Evolutionary conservation across 2,797 vertebrate genomes (phyloP), one percentile per base, ranked within the genome.

Genomic region (Echeneis naucrates): DNA sequence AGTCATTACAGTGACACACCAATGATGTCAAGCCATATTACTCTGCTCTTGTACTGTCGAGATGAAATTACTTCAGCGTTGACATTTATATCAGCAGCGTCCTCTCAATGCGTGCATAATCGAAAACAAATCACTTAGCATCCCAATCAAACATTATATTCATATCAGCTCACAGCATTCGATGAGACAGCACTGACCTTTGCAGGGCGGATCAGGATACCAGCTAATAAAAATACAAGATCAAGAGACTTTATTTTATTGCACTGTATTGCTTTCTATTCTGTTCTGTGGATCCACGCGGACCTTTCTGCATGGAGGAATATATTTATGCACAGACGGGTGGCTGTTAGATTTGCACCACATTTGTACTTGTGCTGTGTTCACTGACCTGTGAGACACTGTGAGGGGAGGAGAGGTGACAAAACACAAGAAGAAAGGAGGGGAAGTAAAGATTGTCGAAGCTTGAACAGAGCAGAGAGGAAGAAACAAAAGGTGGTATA

Each of bases 181-280:
- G 35, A 63, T 19, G 63, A 27, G 62, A 72, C 71, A 65, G 30
- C 17, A 0, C 16, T 83, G 86, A 87, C 90, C 86, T 91, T 88
- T 87, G 30, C 23, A 19, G 37, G 17, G 27, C 27, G 47, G 33
- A 62, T 64, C 42, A 57, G 56, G 40, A 56, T 57, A 51, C 30
- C 27, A 13, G 52, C 74, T 30, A 37, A 59, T 59, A 37, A 61
- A 65, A 58, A 70, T 55, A 30, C 19, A 65, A 64, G 38, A 37
- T 14, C 10, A 35, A 33, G 19, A 66, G 44, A 42, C 30, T 2
- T 21, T 14, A 8, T 21, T 27, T 2, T 5, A 24, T n/a, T 35
- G 30, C 30, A 8, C 1, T 32, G 33, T 50, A 30, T 55, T 60
- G n/a, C 55, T 0, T 37, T 47, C 17, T 8, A 5, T 56, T 53